A percentile compares a stretch with the other conserved stretches of the same genome.
These are phyloP conservation scores for Drosophila emarginata DNA, from an alignment of 2,888 invertebrate species.

Conservation along the genomic window DNA sequence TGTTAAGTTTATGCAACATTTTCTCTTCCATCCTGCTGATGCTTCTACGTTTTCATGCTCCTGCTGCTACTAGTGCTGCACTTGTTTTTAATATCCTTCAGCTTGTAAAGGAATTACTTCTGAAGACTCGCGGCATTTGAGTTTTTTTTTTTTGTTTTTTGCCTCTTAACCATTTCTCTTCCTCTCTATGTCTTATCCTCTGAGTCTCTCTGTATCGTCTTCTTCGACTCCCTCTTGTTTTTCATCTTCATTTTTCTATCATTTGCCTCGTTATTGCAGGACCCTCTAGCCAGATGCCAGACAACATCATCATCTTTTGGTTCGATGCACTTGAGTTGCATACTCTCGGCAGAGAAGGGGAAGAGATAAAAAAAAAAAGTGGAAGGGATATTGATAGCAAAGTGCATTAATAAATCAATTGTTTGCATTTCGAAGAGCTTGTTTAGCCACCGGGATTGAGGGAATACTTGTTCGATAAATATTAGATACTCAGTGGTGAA, in stretches of 20 bases:
- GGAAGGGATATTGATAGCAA: constrained; percentile 31
- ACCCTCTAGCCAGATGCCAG: constrained; percentile 10
- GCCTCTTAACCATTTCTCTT: neutral
- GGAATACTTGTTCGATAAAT: constrained; percentile 20
- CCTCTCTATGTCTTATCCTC: constrained; percentile 10
- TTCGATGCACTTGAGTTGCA: constrained; percentile 46
- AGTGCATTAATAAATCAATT: constrained; percentile 48
- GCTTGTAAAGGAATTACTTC: constrained; percentile 72
- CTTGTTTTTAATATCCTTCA: constrained; percentile 78
- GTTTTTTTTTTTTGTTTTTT: neutral
- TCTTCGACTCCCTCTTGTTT: neutral
- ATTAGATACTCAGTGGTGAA: constrained; percentile 27
- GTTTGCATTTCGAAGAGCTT: constrained; percentile 35
- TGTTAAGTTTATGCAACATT: constrained; percentile 76
- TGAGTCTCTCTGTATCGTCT: constrained; percentile 2
- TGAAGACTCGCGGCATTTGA: constrained; percentile 58
- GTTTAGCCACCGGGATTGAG: constrained; percentile 32
- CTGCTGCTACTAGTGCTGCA: constrained; percentile 41
- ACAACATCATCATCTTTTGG: constrained; percentile 50
- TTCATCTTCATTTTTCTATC: constrained; percentile 53
- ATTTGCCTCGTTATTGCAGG: constrained; percentile 65
- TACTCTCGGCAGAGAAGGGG: constrained; percentile 26
- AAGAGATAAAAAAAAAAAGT: too few relatives aligned
- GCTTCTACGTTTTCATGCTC: neutral
- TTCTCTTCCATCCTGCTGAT: constrained; percentile 40